Conservation (phyloP, 2,797 vertebrate genomes). For the Chelon auratus region DNA sequence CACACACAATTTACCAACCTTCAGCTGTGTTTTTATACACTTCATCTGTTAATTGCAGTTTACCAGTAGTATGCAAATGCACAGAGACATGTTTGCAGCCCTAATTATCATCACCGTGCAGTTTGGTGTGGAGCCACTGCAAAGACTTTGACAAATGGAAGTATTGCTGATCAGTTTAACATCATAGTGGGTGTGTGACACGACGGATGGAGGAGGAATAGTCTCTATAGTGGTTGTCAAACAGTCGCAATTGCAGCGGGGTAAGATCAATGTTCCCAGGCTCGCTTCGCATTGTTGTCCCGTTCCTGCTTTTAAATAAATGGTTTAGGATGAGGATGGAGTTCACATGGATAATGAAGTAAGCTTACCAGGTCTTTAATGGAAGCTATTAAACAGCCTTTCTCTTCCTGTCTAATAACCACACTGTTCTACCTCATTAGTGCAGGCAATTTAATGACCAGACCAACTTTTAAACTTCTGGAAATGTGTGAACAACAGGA, state of each 20-base stretch:
- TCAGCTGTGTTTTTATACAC: constrained; percentile 40
- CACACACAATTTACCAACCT: constrained; percentile 21
- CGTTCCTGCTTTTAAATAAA: constrained; percentile 73
- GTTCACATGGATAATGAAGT: constrained; percentile 82
- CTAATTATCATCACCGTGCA: constrained; percentile 54
- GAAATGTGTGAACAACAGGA: constrained; percentile 69
- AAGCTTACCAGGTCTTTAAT: constrained; percentile 82
- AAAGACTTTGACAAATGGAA: constrained; percentile 63
- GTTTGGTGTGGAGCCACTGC: constrained; percentile 19
- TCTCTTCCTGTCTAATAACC: constrained; percentile 76
- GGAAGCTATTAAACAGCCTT: constrained; percentile 83
- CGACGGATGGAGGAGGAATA: constrained; percentile 68
- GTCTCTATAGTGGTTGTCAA: constrained; percentile 62
- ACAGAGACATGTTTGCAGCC: constrained; percentile 55
- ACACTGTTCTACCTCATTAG: constrained; percentile 79
- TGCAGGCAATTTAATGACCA: constrained; percentile 71
- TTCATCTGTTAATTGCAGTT: constrained; percentile 52
- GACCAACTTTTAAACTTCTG: constrained; percentile 72
- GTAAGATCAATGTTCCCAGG: constrained; percentile 77
- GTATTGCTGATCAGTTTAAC: constrained; percentile 52
- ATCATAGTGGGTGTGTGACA: constrained; percentile 53
- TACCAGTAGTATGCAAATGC: constrained; percentile 61
- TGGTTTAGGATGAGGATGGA: constrained; percentile 66
- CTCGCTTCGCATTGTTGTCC: constrained; percentile 69
- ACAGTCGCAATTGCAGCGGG: constrained; percentile 56